Evolutionary conservation across 2,888 invertebrate species (phyloP), one percentile per base, ranked within the genome.

Genomic region (Drosophila fungiperda): DNA sequence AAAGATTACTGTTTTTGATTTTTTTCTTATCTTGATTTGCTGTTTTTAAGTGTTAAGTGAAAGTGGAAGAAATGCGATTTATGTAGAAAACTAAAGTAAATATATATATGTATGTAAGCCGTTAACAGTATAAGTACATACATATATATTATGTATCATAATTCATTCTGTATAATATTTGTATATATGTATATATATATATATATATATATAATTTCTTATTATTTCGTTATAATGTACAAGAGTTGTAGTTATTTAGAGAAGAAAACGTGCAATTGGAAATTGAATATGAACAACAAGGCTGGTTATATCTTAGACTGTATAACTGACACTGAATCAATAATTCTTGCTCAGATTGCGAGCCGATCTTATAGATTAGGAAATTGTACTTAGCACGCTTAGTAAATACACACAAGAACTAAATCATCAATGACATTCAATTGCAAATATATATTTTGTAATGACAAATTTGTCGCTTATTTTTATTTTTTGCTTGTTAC

Each of bases 1-100:
- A 68, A 48, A 45, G 7, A 42, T 49, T 20, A 36, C 0, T 23
- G 1, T 23, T 32, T 15, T 50, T 26, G 5, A 42, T 29, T 15
- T 23, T 26, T 26, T 6, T 6, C 29, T 26, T 33, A 11, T n/a
- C 54, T 23, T 57, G 17, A 3, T 57, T 63, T 36, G 36, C 26
- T 11, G 50, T 40, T 26, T 40, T 26, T 38, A 45, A 23, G 65
- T 58, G 54, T 68, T 73, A 69, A 42, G 55, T 78, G 75, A 71
- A 79, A 78, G 84, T 91, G 90, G 91, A 90, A 90, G 90, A 91
- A 89, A 91, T 91, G 90, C 90, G 90, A 90, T 90, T 90, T 78
- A 83, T 73, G 76, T 78, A 76, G 79, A 80, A 78, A 84, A 78
- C 80, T 86, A 80, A 81, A 79, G 70, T 76, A 63, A 29, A 29